A percentile compares a stretch with the other conserved stretches of the same genome.
These are phyloP conservation scores for Oreochromis mossambicus DNA, from an alignment of 2,797 vertebrate genomes.

Conservation along the genomic window DNA sequence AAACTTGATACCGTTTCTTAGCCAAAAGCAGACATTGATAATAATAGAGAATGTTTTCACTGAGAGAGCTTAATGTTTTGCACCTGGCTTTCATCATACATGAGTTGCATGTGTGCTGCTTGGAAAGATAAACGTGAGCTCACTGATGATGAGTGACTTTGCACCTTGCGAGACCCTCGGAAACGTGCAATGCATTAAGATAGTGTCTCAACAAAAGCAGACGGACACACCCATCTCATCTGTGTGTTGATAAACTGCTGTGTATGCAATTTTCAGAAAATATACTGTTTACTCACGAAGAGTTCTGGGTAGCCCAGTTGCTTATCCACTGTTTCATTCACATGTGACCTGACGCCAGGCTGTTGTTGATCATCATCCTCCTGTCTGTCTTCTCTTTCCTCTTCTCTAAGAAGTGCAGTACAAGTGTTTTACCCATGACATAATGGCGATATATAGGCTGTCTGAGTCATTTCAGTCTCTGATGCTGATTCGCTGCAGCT, in stretches of 20 bases:
- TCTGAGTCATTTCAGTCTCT: neutral
- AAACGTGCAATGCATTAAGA: neutral
- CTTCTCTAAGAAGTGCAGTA: neutral
- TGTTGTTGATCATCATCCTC: neutral
- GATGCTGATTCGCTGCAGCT: neutral
- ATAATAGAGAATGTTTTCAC: neutral
- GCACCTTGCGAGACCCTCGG: neutral
- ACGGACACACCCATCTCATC: neutral
- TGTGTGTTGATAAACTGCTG: neutral
- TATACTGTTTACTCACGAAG: neutral
- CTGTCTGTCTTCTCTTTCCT: neutral
- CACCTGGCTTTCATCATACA: neutral
- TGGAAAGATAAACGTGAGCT: neutral
- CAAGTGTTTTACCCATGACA: neutral
- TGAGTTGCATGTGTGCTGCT: neutral
- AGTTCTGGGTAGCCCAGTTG: neutral
- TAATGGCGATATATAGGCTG: neutral
- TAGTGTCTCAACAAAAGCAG: neutral
- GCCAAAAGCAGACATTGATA: no score
- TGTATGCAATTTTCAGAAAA: neutral
- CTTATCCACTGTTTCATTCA: neutral
- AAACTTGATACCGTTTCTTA: neutral
- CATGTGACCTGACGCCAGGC: accelerated
- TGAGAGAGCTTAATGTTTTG: neutral
- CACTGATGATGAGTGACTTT: neutral